Evolutionary conservation across 2,888 invertebrate genomes (phyloP), one percentile per base, ranked within the genome.

Genomic region (Eupithecia insigniata): DNA sequence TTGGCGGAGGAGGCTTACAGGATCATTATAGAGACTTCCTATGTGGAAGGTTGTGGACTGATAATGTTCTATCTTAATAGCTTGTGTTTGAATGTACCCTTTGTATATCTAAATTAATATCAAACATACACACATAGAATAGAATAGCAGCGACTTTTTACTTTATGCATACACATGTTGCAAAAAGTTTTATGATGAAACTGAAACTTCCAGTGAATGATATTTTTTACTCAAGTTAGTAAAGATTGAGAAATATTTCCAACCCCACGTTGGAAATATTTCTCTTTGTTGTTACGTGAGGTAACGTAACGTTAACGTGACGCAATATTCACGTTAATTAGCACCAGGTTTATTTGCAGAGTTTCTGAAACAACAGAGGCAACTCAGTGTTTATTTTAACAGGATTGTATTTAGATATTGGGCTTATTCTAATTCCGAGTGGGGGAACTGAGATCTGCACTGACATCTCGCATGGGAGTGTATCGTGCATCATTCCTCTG

Each of bases 251-350:
- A 55, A 55, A 55, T 55, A 55, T 55, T 55, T 55, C 22, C 22
- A 51, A 22, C 51, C 51, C 22, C 51, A 16, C 60, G 28, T 58
- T 12, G 58, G n/a, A n/a, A n/a, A n/a, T n/a, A n/a, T n/a, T n/a
- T n/a, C n/a, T 36, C 14, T 12, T 60, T 60, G 2, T 32, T 62
- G n/a, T 62, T n/a, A 62, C 26, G 2, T 26, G 22, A 55, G 55
- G 10, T 22, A 34, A 62, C n/a, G 34, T 62, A 62, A 62, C 34
- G 0, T 60, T 2, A n/a, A 61, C 46, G 46, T 61, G 61, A 61
- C 30, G 32, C 26, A 61, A 61, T n/a, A 61, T n/a, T 60, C 28
- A 18, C 16, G 30, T 58, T 58, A 60, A 60, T 62, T 62, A n/a
- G 12, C 30, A 62, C 7, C 61, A 16, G 61, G 61, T 62, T 28